Evolutionary conservation across 2,888 invertebrate species (phyloP).

Genomic region (Cataglyphis altisquamis): DNA sequence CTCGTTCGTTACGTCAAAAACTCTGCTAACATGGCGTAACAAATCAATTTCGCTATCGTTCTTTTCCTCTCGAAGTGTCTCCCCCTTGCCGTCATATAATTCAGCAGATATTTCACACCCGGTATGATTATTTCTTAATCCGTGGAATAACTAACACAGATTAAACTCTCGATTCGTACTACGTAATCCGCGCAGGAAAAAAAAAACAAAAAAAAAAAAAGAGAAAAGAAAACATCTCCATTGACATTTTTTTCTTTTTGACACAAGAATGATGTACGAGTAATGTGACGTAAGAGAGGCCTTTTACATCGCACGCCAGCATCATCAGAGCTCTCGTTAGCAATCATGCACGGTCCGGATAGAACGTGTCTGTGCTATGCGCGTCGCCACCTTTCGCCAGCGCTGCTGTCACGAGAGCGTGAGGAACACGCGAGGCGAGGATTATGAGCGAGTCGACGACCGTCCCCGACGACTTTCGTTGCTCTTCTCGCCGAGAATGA

Average conservation of each 20-base stretch:
- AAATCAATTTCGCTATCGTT: neutral
- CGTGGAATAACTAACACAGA: neutral
- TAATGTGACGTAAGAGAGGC: neutral
- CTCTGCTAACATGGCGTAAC: slow-evolving; percentile 18
- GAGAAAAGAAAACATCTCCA: neutral
- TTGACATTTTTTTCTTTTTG: slow-evolving; percentile 14
- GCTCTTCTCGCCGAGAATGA: slow-evolving; percentile 64
- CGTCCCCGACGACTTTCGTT: neutral
- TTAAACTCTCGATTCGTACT: too few relatives aligned
- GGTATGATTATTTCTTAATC: neutral
- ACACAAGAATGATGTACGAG: slow-evolving; percentile 5
- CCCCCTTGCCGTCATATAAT: neutral
- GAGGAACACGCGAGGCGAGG: slow-evolving; percentile 11
- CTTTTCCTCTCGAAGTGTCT: slow-evolving; percentile 1
- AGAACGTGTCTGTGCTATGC: slow-evolving; percentile 61
- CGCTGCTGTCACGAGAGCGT: slow-evolving; percentile 42
- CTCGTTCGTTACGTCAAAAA: neutral
- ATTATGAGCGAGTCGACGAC: slow-evolving; percentile 29
- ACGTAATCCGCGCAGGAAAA: neutral
- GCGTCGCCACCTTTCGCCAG: slow-evolving; percentile 57
- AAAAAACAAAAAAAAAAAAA: neutral
- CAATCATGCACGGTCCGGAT: slow-evolving; percentile 67
- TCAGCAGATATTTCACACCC: neutral
- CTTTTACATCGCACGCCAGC: neutral
- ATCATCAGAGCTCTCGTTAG: neutral